Conservation (phyloP, 2,113 vertebrate genomes). For the Chloroceryle aenea region DNA sequence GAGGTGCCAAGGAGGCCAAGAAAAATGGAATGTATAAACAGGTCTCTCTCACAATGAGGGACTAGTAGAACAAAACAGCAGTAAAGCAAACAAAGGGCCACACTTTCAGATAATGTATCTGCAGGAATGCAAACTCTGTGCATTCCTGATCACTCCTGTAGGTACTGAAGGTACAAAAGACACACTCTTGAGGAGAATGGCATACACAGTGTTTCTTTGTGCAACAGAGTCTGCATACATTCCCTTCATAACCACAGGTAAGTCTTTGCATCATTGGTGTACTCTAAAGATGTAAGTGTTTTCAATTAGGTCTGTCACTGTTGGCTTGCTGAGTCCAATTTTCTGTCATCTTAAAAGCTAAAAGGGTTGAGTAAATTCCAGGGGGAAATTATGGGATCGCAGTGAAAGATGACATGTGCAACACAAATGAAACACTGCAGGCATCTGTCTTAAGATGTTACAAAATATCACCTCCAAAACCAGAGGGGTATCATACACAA, state of each 20-base stretch:
- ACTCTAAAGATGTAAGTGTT: not conserved
- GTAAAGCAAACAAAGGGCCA: conserved; percentile 27
- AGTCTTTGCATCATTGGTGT: not conserved
- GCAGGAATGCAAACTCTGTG: conserved; percentile 29
- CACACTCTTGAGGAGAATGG: not conserved
- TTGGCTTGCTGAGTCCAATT: not conserved
- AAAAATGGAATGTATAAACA: conserved; percentile 65
- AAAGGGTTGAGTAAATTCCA: not conserved
- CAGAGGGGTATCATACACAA: not conserved
- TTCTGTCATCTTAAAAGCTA: conserved; percentile 19
- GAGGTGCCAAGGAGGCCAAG: conserved; percentile 56
- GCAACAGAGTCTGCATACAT: not conserved
- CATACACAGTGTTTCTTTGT: conserved; percentile 31
- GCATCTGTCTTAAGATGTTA: not conserved
- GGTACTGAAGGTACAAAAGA: conserved; percentile 47
- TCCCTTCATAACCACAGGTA: conserved; percentile 32
- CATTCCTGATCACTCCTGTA: conserved; percentile 55
- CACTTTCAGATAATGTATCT: conserved; percentile 47
- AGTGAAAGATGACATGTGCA: not conserved
- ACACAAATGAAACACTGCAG: not conserved
- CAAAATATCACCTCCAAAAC: not conserved
- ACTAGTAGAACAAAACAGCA: conserved; percentile 27
- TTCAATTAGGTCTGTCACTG: conserved; percentile 13
- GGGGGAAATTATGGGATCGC: not conserved
- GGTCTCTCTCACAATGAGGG: conserved; percentile 33